Evolutionary conservation across 1,140 invertebrate species (phyloP).

Genomic region (Pteromalus puparum): DNA sequence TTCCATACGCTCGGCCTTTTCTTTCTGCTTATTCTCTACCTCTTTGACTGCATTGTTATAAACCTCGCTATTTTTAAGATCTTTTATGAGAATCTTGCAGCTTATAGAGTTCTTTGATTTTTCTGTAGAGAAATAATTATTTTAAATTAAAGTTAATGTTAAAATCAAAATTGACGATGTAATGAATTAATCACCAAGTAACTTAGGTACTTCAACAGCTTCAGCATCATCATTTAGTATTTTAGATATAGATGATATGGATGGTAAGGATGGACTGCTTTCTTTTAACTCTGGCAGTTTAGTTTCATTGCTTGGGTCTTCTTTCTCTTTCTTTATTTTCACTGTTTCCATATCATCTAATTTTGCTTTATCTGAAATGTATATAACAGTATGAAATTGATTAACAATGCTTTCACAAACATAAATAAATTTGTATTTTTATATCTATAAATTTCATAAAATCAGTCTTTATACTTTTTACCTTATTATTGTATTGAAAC

Average conservation of each 20-base stretch:
- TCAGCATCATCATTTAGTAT: constrained; percentile 64
- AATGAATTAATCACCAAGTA: constrained; percentile 65
- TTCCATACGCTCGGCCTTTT: constrained; percentile 79
- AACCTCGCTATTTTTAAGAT: constrained; percentile 81
- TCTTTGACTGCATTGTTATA: constrained; percentile 81
- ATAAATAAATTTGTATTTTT: background rate
- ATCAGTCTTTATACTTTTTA: background rate
- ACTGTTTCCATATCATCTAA: constrained; percentile 31
- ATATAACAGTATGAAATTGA: constrained; percentile 1
- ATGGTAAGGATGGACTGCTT: constrained; percentile 56
- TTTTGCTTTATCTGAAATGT: constrained; percentile 50
- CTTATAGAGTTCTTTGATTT: constrained; percentile 66
- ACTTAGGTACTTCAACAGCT: constrained; percentile 69
- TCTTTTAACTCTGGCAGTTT: constrained; percentile 42
- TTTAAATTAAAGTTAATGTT: background rate
- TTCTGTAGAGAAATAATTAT: constrained; percentile 61
- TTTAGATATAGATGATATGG: constrained; percentile 63
- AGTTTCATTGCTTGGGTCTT: constrained; percentile 34
- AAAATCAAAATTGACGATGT: background rate
- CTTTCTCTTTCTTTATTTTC: constrained; percentile 52
- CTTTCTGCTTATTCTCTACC: constrained; percentile 80
- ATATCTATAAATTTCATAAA: background rate
- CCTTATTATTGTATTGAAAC: background rate
- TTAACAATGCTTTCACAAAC: background rate
- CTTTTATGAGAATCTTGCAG: constrained; percentile 79